Conservation (phyloP, 2,113 vertebrate genomes). For the Baryphthengus martii region DNA sequence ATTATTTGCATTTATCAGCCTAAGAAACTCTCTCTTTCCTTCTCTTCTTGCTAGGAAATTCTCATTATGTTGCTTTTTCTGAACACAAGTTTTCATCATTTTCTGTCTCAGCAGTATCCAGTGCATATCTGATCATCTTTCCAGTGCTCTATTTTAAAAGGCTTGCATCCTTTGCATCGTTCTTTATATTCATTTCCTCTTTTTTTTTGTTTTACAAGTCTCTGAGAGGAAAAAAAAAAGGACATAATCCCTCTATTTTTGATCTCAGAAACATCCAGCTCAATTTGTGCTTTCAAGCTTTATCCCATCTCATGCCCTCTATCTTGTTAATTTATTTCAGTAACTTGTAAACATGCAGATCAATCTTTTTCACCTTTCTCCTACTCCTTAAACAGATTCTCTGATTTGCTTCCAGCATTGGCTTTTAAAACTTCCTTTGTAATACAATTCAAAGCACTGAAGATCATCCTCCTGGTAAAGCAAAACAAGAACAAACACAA, state of each 20-base stretch:
- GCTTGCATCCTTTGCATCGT: background rate
- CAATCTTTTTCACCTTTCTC: background rate
- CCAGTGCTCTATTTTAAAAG: background rate
- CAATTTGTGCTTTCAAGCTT: background rate
- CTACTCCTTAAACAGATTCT: background rate
- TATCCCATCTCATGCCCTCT: background rate
- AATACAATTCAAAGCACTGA: background rate
- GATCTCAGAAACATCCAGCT: background rate
- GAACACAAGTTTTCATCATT: background rate
- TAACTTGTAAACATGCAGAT: background rate
- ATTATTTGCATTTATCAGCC: background rate
- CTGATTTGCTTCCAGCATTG: background rate
- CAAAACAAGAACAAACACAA: background rate
- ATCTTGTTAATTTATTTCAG: background rate
- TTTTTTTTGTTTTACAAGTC: background rate
- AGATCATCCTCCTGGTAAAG: background rate
- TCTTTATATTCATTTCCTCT: background rate
- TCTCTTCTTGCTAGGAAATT: background rate
- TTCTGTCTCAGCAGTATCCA: background rate
- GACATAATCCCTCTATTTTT: background rate
- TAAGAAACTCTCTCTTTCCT: background rate
- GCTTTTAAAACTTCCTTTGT: background rate
- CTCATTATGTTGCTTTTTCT: background rate
- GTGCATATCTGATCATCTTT: background rate
- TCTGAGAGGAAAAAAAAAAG: background rate